These are phyloP conservation scores for Gobio occitaniae DNA, from an alignment of 2,797 vertebrate species.

Conservation along the genomic window DNA sequence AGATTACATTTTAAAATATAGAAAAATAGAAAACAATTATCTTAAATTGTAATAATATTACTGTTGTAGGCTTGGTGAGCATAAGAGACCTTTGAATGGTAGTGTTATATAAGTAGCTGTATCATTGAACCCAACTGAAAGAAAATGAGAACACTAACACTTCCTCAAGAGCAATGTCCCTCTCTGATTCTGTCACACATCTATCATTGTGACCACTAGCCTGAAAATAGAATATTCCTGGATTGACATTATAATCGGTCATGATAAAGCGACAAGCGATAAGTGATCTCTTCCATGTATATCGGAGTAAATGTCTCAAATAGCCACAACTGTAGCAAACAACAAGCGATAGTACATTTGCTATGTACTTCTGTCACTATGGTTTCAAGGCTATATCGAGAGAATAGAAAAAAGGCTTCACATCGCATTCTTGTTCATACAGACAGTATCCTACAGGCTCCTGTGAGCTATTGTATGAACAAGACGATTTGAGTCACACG, in stretches of 20 bases:
- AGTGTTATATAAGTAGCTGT: not conserved
- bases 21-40: not conserved
- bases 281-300: not conserved
- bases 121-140: not conserved
- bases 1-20: no score
- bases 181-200: conserved; percentile 1
- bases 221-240: not conserved
- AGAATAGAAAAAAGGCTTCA: not conserved
- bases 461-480: not conserved
- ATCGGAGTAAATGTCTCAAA: not conserved
- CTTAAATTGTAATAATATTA: not conserved
- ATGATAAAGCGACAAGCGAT: not conserved
- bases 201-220: not conserved
- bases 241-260: not conserved
- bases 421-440: not conserved
- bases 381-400: not conserved
- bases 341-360: not conserved
- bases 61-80: not conserved
- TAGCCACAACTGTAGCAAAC: not conserved
- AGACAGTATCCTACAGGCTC: not conserved
- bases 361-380: not conserved
- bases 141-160: not conserved
- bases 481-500: not conserved
- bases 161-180: not conserved
- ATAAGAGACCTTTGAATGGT: not conserved